Base-by-base conservation (phyloP, 2,113 vertebrate species). In the Tragelaphus imberbis region DNA sequence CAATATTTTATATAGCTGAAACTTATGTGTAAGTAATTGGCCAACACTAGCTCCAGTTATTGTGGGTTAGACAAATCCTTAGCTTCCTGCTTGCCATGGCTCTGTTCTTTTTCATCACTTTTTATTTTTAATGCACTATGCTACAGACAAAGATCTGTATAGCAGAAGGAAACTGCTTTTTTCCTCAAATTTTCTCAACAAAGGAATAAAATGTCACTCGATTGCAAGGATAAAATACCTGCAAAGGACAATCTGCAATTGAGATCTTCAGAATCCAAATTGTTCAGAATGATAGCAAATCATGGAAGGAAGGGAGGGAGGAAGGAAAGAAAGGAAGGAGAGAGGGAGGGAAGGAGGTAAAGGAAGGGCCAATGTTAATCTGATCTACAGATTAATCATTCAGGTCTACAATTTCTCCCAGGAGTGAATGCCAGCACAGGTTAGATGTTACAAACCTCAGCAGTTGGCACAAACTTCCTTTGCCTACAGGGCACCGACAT, bases 61-160 rank as follows among this genome's bases (percentile, higher is more conserved):
- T 58, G 49, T 12, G 28, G 36, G 23, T 63, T n/a, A 91, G 40
- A 55, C 79, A 58, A 77, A 91, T 27, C 21, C 53, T 28, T 13
- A 25, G 63, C 79, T 93, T 85, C 40, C 86, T 30, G 13, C 15
- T 93, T 59, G 49, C 40, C 30, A 4, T 10, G 5, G 65, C 19
- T 91, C 82, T 94, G 86, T 96, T 81, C 27, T 93, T 90, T 68
- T 23, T 27, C n/a, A 40, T 40, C 40, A 28, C 79, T 59, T 82
- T 85, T 79, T 75, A 44, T 92, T 68, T 81, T 77, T 47, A 87
- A 44, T 59, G 16, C 27, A 56, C 36, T 33, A 2, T 33, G 80
- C 51, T 55, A 25, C 75, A 59, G 19, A 82, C 30, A 71, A 88
- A 94, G n/a, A 71, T 77, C 84, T 90, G 25, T 16, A 3, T 17